Base-by-base conservation (phyloP, 1,140 invertebrate species). In the Euwallacea similis region DNA sequence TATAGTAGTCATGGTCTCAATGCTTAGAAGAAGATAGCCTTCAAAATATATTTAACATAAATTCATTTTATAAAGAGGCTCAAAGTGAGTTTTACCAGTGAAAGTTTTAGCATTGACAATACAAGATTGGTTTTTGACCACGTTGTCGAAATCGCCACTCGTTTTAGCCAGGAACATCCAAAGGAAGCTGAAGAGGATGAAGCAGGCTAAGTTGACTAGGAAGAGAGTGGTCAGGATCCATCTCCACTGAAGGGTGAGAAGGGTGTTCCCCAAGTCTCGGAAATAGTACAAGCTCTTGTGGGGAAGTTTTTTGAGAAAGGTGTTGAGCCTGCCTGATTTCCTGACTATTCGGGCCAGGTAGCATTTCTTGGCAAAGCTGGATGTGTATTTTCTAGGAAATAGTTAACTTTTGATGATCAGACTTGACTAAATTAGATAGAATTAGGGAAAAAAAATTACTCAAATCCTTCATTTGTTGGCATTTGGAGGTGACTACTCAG, bases 231-330 rank as follows among this genome's bases (percentile, higher is more conserved):
- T 77, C n/a, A 88, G 77, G 60, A 87, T 84, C 76, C 86, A 88
- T 7, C 85, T 83, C 87, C 87, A 88, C 73, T 87, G 83, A 72
- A 84, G 83, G 73, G 87, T 85, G 75, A 88, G 84, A 70, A 88
- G 80, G 55, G 87, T 88, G 44, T 86, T 88, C 44, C 88, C 84
- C 11, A 86, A 82, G 77, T 88, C 87, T 55, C 85, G 77, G 77
- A 87, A 83, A 72, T 87, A 88, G 54, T 84, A 85, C 7, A 76
- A 15, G 21, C 65, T 70, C 66, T 79, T 79, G 11, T 75, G 21
- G 4, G 74, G 75, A 7, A 75, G 62, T 53, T 76, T 61, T 11
- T 60, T 76, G 10, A 74, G 42, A 21, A 74, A 75, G 2, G 71
- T 75, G 47, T 79, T 79, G 10, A 75, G 54, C 33, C 73, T 65